phyloP scores from a whole-genome alignment of 2,113 vertebrate genomes.

The Leucopsar rothschildi region DNA sequence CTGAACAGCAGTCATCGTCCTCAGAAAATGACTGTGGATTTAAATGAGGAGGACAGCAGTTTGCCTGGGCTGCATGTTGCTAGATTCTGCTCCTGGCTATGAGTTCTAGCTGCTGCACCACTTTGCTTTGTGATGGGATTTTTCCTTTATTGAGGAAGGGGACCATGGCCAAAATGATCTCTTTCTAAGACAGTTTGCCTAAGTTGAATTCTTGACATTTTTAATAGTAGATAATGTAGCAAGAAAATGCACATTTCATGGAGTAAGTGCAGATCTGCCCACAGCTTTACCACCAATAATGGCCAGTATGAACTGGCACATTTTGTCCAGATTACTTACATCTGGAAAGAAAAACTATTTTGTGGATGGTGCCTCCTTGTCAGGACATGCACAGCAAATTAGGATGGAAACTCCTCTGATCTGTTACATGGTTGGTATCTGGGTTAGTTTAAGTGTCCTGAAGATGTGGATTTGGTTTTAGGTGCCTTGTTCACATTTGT shows the following conservation, averaged over 20 bases:
- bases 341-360: background rate
- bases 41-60: background rate
- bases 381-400: background rate
- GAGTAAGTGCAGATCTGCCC: background rate
- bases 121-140: background rate
- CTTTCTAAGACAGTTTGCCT: background rate
- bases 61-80: background rate
- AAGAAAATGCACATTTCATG: background rate
- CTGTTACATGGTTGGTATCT: background rate
- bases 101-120: background rate
- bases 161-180: background rate
- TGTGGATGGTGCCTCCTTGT: background rate
- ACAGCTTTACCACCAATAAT: background rate
- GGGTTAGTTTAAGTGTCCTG: background rate
- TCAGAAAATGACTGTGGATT: background rate
- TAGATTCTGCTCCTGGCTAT: background rate
- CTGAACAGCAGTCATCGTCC: background rate
- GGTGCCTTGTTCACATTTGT: background rate
- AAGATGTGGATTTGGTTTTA: background rate
- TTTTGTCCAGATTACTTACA: background rate
- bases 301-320: background rate
- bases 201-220: background rate
- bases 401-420: background rate
- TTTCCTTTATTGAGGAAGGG: background rate
- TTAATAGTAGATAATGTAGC: background rate